These are phyloP conservation scores for Epinephelus lanceolatus DNA, from an alignment of 2,113 vertebrate species.

Conservation along the genomic window DNA sequence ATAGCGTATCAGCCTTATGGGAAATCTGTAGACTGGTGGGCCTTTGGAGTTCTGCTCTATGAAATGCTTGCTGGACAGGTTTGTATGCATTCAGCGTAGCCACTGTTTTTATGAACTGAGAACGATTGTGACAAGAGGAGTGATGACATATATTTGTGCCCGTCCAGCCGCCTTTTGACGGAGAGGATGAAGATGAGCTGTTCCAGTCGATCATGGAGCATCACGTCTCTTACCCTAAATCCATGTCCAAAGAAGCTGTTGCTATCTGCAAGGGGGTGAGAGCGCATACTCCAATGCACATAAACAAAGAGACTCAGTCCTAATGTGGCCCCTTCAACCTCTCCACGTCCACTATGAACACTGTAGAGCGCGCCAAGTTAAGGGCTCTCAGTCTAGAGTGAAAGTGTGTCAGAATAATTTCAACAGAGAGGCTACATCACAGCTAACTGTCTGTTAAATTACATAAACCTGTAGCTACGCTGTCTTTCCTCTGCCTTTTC, in stretches of 20 bases:
- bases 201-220: conserved; percentile 99
- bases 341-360: neutral
- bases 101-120: too few relatives aligned
- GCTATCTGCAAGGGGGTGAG: conserved; percentile 99
- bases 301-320: neutral
- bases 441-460: neutral
- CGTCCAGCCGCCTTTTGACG: conserved; percentile 94
- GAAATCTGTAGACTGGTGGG: conserved; percentile 99
- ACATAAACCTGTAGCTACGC: neutral
- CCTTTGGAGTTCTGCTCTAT: conserved; percentile 96
- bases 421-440: neutral
- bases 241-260: conserved; percentile 98
- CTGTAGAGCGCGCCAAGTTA: neutral
- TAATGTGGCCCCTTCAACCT: neutral
- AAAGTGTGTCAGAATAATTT: neutral
- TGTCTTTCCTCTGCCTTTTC: neutral
- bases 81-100: neutral
- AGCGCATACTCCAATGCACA: conserved; percentile 4
- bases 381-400: neutral
- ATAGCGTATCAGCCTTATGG: conserved; percentile 99
- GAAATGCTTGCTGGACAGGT: conserved; percentile 99
- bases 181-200: conserved; percentile 97
- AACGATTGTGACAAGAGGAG: neutral
- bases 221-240: conserved; percentile 97
- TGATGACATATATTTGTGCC: neutral